A percentile compares a stretch with the other conserved stretches of the same genome.
Conservation (phyloP, 2,113 vertebrate genomes). For the Rhabdomys dilectus region DNA sequence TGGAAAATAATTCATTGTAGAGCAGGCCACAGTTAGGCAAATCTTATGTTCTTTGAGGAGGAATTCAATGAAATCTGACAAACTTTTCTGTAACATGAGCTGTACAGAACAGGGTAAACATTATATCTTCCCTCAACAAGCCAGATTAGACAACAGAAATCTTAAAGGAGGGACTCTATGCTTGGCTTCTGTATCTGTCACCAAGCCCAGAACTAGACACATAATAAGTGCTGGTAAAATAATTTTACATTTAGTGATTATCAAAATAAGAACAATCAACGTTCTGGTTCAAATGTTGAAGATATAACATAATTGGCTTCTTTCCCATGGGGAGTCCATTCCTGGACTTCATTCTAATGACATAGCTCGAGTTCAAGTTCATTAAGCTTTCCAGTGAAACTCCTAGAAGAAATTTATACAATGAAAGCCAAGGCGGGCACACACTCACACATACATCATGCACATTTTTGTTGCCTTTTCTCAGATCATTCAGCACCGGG, state of each 20-base stretch:
- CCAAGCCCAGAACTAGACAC: background rate
- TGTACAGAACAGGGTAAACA: background rate
- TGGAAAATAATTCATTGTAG: background rate
- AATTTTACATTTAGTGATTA: background rate
- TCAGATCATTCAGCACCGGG: background rate
- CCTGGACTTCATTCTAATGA: background rate
- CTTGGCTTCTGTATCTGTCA: background rate
- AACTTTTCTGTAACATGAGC: background rate
- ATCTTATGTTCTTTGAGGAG: background rate
- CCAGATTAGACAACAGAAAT: background rate
- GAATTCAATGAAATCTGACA: background rate
- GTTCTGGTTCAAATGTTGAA: conserved; percentile 17
- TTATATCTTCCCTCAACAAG: conserved; percentile 22
- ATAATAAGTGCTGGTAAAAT: conserved; percentile 7
- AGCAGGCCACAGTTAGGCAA: background rate
- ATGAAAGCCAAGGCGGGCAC: background rate
- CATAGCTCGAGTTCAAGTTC: background rate
- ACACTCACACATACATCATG: background rate
- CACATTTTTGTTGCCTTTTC: background rate
- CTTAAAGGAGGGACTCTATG: background rate
- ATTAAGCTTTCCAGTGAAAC: conserved; percentile 38
- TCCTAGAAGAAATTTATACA: conserved; percentile 47
- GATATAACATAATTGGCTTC: background rate
- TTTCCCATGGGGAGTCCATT: background rate
- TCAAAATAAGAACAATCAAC: background rate